phyloP scores from a whole-genome alignment of 2,797 vertebrate species.

The Protonibea diacanthus region DNA sequence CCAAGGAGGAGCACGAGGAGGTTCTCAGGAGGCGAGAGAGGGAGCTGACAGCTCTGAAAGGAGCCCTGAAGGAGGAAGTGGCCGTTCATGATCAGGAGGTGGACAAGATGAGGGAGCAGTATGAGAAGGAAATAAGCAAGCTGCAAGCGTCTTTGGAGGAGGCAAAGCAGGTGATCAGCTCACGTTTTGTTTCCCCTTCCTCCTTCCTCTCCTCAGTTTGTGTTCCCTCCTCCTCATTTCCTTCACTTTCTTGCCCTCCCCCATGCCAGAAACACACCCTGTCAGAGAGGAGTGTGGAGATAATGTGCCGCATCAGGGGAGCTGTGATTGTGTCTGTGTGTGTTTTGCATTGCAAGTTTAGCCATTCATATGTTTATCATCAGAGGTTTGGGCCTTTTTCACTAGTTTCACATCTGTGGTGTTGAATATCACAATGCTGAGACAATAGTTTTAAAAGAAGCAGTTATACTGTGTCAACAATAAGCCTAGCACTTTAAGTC shows the following conservation, averaged over 20 bases:
- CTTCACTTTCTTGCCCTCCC: constrained; percentile 37
- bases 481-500: constrained; percentile 1
- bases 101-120: constrained; percentile 94
- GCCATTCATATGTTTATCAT: constrained; percentile 39
- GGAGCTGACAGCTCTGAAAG: constrained; percentile 95
- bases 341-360: constrained; percentile 35
- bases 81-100: constrained; percentile 94
- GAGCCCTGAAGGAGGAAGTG: constrained; percentile 97
- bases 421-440: constrained; percentile 12
- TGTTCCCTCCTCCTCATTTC: constrained; percentile 50
- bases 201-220: constrained; percentile 4
- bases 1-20: constrained; percentile 95
- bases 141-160: constrained; percentile 88
- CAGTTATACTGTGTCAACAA: constrained; percentile 1
- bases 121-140: constrained; percentile 88
- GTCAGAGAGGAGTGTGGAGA: constrained; percentile 59
- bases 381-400: constrained; percentile 25
- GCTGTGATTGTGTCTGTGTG: constrained; percentile 34
- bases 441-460: constrained; percentile 14
- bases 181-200: constrained; percentile 20
- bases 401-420: constrained; percentile 28
- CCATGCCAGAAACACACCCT: constrained; percentile 54
- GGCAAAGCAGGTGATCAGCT: constrained; percentile 87
- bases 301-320: constrained; percentile 60
- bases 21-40: constrained; percentile 92